A percentile compares a stretch with the other conserved stretches of the same genome.
Conservation (phyloP, 2,888 invertebrate genomes). For the Eupithecia exiguata region DNA sequence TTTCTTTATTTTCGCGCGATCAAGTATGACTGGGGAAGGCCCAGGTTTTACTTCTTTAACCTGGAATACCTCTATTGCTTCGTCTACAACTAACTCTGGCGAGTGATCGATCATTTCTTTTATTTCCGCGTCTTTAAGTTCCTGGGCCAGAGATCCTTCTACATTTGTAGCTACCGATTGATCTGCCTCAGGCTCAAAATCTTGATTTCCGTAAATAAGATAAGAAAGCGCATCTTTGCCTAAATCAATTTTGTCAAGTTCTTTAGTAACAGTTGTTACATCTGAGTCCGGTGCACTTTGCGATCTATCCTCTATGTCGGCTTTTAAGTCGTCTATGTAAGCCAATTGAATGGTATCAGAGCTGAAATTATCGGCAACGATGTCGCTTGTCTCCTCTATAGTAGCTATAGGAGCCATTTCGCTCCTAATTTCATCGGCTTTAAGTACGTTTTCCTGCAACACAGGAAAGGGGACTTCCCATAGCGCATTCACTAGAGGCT, state of each 20-base stretch:
- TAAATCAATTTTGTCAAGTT: conserved; percentile 64
- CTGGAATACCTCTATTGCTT: conserved; percentile 63
- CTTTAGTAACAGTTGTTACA: conserved; percentile 43
- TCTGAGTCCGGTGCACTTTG: conserved; percentile 23
- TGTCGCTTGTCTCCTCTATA: conserved; percentile 72
- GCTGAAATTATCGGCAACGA: conserved; percentile 55
- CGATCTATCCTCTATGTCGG: conserved; percentile 29
- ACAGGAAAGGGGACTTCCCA: conserved; percentile 56
- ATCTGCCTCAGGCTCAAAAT: conserved; percentile 53
- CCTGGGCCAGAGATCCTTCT: conserved; percentile 66
- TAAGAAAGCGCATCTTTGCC: conserved; percentile 77
- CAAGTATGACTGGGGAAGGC: conserved; percentile 69
- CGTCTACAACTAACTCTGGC: conserved; percentile 74
- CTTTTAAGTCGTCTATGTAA: conserved; percentile 67
- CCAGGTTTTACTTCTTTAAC: conserved; percentile 61
- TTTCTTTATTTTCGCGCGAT: conserved; percentile 73
- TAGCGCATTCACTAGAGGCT: conserved; percentile 52
- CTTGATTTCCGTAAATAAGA: conserved; percentile 67
- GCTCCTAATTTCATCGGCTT: conserved; percentile 58
- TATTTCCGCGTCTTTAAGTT: conserved; percentile 70
- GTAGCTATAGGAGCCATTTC: conserved; percentile 76
- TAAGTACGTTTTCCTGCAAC: conserved; percentile 57
- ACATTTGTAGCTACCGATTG: conserved; percentile 42
- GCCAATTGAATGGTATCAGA: conserved; percentile 53
- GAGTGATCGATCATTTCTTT: conserved; percentile 74